A percentile compares a stretch with the other conserved stretches of the same genome.
Evolutionary conservation across 2,113 vertebrate genomes (phyloP).

Genomic region (Setophaga coronata): DNA sequence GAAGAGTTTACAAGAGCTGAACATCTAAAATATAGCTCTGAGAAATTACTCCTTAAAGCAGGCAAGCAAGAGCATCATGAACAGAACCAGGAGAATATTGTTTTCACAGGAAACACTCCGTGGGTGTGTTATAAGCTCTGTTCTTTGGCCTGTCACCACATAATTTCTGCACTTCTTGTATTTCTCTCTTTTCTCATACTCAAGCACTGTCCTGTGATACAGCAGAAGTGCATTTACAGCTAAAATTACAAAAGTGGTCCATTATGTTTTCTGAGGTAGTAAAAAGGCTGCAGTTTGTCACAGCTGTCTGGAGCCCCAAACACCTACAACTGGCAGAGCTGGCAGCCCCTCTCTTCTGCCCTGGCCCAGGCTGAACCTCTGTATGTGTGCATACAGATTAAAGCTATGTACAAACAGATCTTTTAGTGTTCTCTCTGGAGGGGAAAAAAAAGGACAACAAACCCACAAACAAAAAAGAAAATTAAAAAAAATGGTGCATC

Average conservation of each 20-base stretch:
- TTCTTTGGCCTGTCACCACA: constrained; percentile 76
- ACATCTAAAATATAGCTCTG: constrained; percentile 32
- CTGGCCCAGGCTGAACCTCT: background rate
- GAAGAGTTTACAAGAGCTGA: constrained; percentile 45
- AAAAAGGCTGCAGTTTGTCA: constrained; percentile 41
- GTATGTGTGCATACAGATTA: background rate
- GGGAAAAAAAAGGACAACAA: background rate
- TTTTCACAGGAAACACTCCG: constrained; percentile 77
- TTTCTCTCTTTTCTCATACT: constrained; percentile 44
- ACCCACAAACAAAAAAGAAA: background rate
- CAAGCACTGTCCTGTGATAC: constrained; percentile 35
- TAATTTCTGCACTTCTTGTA: constrained; percentile 59
- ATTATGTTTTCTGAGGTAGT: constrained; percentile 62
- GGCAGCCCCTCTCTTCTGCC: background rate
- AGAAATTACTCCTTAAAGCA: constrained; percentile 71
- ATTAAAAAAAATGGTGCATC: background rate
- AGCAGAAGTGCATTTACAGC: constrained; percentile 60
- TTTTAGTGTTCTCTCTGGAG: constrained; percentile 23
- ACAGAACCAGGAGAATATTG: constrained; percentile 67
- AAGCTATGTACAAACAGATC: constrained; percentile 48
- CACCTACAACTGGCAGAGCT: background rate
- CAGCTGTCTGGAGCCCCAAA: constrained; percentile 32
- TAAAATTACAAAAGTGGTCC: constrained; percentile 69
- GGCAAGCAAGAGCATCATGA: constrained; percentile 62
- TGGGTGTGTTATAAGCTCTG: constrained; percentile 70